A percentile compares a stretch with the other conserved stretches of the same genome.
Conservation (phyloP, 2,113 vertebrate species). For the Vicugna pacos region DNA sequence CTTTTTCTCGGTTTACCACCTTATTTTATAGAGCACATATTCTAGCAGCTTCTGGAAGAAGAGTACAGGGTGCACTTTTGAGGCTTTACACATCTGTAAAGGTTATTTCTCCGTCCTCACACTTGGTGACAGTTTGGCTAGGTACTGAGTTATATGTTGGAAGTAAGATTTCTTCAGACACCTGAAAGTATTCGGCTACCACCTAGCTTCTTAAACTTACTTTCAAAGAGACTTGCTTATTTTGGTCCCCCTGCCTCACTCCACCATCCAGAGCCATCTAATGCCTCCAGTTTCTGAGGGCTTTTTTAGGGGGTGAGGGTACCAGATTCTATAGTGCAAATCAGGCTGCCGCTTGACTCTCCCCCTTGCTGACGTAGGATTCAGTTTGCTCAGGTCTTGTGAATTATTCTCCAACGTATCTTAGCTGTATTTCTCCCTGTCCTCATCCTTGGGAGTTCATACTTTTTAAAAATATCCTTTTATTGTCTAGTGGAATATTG, state of each 20-base stretch:
- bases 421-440: conserved; percentile 33
- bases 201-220: conserved; percentile 27
- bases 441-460: neutral
- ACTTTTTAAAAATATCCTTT: neutral
- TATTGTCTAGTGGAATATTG: neutral
- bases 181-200: neutral
- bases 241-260: neutral
- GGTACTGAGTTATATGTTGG: conserved; percentile 52
- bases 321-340: neutral
- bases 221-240: neutral
- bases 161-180: conserved; percentile 46
- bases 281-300: neutral
- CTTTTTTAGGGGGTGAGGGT: neutral
- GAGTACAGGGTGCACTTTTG: neutral
- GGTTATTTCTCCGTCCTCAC: neutral
- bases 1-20: neutral
- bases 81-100: conserved; percentile 42
- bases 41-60: neutral
- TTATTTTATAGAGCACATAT: neutral
- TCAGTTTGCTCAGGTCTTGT: neutral
- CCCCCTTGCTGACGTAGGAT: neutral
- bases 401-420: conserved; percentile 26
- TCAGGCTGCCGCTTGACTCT: neutral
- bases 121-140: conserved; percentile 39
- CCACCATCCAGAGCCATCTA: neutral